A percentile compares a stretch with the other conserved stretches of the same genome.
Conservation (phyloP, 2,797 vertebrate species). For the Sus cebifrons region DNA sequence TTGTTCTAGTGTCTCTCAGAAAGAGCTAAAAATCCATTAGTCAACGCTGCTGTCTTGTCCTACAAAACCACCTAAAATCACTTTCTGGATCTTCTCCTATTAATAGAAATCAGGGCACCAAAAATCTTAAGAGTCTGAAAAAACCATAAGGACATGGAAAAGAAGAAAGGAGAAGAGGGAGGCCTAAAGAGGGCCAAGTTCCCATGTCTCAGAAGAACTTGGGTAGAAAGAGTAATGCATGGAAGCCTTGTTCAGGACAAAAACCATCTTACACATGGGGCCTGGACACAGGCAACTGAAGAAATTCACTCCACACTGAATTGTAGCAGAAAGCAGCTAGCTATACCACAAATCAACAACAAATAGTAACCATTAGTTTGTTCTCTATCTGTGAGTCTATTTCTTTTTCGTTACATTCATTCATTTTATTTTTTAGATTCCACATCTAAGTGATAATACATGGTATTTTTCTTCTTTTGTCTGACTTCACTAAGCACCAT, state of each 20-base stretch:
- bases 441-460: background rate
- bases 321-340: background rate
- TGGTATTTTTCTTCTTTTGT: background rate
- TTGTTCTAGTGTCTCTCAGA: constrained; percentile 11
- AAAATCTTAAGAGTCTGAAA: background rate
- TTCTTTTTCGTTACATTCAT: background rate
- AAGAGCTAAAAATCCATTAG: background rate
- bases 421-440: background rate
- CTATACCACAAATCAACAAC: background rate
- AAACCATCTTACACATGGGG: background rate
- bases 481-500: background rate
- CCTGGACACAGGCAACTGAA: background rate
- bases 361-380: background rate
- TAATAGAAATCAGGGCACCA: background rate
- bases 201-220: background rate
- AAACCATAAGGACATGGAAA: background rate
- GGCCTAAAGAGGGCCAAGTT: background rate
- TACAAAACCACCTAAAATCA: background rate
- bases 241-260: background rate
- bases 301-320: background rate
- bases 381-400: background rate
- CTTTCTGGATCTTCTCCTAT: background rate
- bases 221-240: background rate
- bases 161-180: background rate
- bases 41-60: background rate